These are phyloP conservation scores for Capitella teleta DNA, from an alignment of 1,140 invertebrate genomes.

Conservation along the genomic window DNA sequence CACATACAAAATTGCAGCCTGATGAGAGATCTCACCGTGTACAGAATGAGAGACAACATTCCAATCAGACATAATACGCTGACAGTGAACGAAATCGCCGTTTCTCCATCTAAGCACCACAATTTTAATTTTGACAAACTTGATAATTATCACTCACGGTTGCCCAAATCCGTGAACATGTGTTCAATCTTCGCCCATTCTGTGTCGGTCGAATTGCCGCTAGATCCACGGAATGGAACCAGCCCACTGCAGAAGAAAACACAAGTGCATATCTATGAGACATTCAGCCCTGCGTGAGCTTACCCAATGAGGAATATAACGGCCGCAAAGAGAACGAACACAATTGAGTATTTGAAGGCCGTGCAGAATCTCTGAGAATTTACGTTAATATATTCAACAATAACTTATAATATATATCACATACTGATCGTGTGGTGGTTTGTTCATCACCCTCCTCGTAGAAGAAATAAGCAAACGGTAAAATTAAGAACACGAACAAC, in stretches of 20 bases:
- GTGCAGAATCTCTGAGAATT: constrained; percentile 32
- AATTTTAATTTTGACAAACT: not conserved
- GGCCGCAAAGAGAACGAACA: constrained; percentile 36
- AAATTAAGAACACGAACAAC: constrained; percentile 41
- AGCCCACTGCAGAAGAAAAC: not conserved
- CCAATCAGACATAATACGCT: constrained; percentile 41
- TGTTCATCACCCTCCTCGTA: constrained; percentile 43
- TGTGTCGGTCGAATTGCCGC: too few relatives aligned
- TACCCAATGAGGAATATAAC: constrained; percentile 40
- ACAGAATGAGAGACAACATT: constrained; percentile 38
- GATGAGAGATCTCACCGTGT: constrained; percentile 29
- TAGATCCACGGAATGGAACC: not conserved
- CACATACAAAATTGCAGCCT: not conserved
- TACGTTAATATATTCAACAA: constrained; percentile 7
- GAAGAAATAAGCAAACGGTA: constrained; percentile 45
- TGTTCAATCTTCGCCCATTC: too few relatives aligned
- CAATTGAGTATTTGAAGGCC: constrained; percentile 38
- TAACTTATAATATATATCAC: not conserved
- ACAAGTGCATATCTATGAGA: not conserved
- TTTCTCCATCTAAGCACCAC: constrained; percentile 30
- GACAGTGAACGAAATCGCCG: constrained; percentile 41
- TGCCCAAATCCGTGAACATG: too few relatives aligned
- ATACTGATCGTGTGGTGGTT: constrained; percentile 5
- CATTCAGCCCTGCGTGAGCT: constrained; percentile 12
- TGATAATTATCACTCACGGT: too few relatives aligned